Evolutionary conservation across 2,113 vertebrate genomes (phyloP), one percentile per base, ranked within the genome.

Genomic region (Monopterus albus): DNA sequence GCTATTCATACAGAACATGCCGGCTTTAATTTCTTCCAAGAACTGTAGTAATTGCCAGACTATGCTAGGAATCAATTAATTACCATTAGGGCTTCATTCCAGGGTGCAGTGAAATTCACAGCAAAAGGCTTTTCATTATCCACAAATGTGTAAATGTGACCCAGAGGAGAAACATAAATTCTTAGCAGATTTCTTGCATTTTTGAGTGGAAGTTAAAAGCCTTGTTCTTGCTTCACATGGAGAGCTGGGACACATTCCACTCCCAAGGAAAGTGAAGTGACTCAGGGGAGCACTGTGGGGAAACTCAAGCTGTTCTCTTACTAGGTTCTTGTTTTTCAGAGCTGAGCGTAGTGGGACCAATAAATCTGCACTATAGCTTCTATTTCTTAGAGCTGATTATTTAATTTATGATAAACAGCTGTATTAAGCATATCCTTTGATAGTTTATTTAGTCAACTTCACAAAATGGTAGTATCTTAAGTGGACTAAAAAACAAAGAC

Each of bases 1-100:
- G 81, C 87, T 87, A 82, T 90, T 91, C 90, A 91, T 84, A 82
- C 79, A 88, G 78, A 73, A 79, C 75, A 87, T 82, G 75, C 85
- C 87, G 82, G 86, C 88, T 77, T 67, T 86, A 60, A 84, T 78
- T 90, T 89, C 83, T 88, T 75, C 55, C 61, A 85, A 91, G 90
- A 88, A 92, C 84, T 83, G 79, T 66, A 81, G 81, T 93, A 92
- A 93, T 93, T 93, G 88, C 89, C 73, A 84, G 62, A 82, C 74
- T 88, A 84, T 80, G 69, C 83, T 80, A 87, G 86, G 88, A 93
- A 90, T 91, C 88, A 92, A 92, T 94, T 92, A 94, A 94, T 94
- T 93, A 91, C 83, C 79, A 84, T 90, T 84, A 90, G 81, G 79
- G 72, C 86, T 85, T 58, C 68, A 74, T 83, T 87, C 81, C 78